Conservation (phyloP, 1,140 invertebrate species). For the Drosophila kikkawai region DNA sequence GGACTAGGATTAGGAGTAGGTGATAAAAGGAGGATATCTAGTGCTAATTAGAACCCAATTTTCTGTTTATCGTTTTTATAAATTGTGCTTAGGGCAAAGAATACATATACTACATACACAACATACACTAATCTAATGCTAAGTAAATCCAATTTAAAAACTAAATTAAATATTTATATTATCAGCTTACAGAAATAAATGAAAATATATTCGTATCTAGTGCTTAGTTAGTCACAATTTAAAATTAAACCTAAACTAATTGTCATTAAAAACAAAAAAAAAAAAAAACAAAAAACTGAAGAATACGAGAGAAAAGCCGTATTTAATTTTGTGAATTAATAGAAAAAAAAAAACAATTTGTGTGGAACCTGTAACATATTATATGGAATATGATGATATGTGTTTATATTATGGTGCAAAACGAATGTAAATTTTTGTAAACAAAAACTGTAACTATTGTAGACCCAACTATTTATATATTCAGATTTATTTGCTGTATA, state of each 20-base stretch:
- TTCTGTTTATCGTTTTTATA: conserved; percentile 34
- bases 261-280: conserved; percentile 1
- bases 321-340: conserved; percentile 28
- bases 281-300: background rate
- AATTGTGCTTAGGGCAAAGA: conserved; percentile 42
- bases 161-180: conserved; percentile 66
- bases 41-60: conserved; percentile 64
- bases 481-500: conserved; percentile 13
- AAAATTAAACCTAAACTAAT: conserved; percentile 44
- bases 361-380: conserved; percentile 19
- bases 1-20: conserved; percentile 14
- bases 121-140: conserved; percentile 27
- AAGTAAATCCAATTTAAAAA: conserved; percentile 57
- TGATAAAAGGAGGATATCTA: conserved; percentile 38
- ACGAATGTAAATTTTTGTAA: conserved; percentile 15
- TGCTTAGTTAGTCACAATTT: conserved; percentile 81
- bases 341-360: conserved; percentile 16
- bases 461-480: conserved; percentile 34
- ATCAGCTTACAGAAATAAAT: conserved; percentile 32
- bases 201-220: conserved; percentile 58
- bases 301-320: conserved; percentile 1
- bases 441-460: conserved; percentile 59
- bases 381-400: conserved; percentile 6
- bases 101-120: conserved; percentile 18
- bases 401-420: conserved; percentile 13